Evolutionary conservation across 1,140 invertebrate species (phyloP).

Genomic region (Pseudachorutes palmiensis): DNA sequence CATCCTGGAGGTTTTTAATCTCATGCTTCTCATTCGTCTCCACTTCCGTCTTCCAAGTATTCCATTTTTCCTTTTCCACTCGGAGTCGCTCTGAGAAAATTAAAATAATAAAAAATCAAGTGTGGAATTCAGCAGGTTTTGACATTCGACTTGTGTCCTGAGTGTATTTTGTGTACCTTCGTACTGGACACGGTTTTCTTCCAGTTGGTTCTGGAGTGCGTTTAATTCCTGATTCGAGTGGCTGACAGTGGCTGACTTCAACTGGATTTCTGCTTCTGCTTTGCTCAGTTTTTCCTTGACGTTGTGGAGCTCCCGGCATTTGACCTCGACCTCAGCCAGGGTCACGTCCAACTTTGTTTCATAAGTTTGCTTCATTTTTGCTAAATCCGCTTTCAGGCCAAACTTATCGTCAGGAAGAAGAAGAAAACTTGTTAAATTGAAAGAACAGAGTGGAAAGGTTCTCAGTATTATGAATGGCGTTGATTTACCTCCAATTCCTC

Average conservation of each 20-base stretch:
- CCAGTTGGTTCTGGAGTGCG: slow-evolving; percentile 3
- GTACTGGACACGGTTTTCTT: not conserved
- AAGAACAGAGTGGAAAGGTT: no score
- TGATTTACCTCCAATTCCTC: slow-evolving; percentile 10
- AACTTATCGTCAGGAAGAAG: not conserved
- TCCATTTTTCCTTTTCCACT: slow-evolving; percentile 35
- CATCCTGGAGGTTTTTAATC: slow-evolving; percentile 23
- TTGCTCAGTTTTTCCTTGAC: slow-evolving; percentile 8
- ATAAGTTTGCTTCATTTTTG: slow-evolving; percentile 13
- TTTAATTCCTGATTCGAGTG: slow-evolving; percentile 14
- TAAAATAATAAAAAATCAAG: no score
- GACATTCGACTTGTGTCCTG: not conserved
- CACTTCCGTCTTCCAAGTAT: slow-evolving; percentile 28
- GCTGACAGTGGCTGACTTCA: slow-evolving; percentile 3
- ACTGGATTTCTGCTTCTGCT: slow-evolving; percentile 8
- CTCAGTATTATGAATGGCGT: no score
- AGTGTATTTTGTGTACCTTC: slow-evolving; percentile 5
- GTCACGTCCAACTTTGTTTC: not conserved
- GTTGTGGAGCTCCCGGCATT: not conserved
- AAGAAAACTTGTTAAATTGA: not conserved
- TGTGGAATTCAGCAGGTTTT: no score
- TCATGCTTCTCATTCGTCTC: slow-evolving; percentile 32
- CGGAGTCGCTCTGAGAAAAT: slow-evolving; percentile 25
- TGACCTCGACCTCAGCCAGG: slow-evolving; percentile 2
- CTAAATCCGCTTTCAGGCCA: slow-evolving; percentile 17